Conservation (phyloP, 2,113 vertebrate genomes). For the Tympanuchus pallidicinctus region DNA sequence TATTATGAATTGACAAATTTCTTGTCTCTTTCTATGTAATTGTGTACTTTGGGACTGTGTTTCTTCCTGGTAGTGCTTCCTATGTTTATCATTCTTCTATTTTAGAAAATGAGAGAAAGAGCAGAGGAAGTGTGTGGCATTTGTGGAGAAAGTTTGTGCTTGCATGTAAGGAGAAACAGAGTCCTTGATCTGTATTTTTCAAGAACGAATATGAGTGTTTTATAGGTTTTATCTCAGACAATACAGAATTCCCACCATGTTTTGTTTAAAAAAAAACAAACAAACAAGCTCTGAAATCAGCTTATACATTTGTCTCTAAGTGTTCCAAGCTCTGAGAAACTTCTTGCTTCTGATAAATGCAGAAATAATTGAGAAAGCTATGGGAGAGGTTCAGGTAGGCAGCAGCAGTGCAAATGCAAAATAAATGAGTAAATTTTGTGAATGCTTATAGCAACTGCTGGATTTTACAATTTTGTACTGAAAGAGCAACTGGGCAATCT, state of each 20-base stretch:
- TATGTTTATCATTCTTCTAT: constrained; percentile 11
- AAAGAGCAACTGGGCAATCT: neutral
- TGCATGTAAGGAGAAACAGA: neutral
- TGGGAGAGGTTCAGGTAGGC: neutral
- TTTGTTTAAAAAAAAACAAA: neutral
- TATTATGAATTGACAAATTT: constrained; percentile 54
- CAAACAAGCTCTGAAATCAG: neutral
- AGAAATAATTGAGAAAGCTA: neutral
- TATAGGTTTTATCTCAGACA: neutral
- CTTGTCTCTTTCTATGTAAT: constrained; percentile 25
- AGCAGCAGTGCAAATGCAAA: neutral
- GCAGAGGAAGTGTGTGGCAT: neutral
- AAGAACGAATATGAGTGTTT: neutral
- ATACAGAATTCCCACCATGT: neutral
- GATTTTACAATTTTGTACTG: neutral
- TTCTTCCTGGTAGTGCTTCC: constrained; percentile 24
- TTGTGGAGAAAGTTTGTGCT: constrained; percentile 16
- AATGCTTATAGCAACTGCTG: neutral
- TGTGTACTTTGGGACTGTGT: constrained; percentile 61
- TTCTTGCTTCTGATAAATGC: neutral
- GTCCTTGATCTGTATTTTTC: neutral
- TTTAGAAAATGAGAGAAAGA: constrained; percentile 20
- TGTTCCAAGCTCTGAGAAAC: neutral
- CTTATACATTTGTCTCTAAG: neutral
- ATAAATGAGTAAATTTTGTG: neutral